A percentile compares a stretch with the other conserved stretches of the same genome.
Conservation (phyloP, 2,888 invertebrate genomes). For the Thysanoteuthis rhombus region DNA sequence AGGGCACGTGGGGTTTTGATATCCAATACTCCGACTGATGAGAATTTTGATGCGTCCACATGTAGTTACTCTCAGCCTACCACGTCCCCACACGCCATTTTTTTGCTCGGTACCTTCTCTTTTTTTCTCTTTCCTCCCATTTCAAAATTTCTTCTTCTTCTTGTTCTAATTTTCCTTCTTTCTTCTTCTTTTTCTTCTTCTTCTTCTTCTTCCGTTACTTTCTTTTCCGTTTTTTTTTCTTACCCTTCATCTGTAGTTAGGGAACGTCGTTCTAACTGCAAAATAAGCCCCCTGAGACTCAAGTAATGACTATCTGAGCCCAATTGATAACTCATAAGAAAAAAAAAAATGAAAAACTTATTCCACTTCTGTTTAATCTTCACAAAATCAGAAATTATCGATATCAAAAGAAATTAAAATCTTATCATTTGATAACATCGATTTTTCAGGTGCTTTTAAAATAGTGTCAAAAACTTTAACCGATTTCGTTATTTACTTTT, state of each 20-base stretch:
- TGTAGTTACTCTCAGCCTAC: background rate
- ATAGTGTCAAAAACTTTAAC: no score
- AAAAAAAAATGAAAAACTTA: background rate
- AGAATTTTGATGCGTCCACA: background rate
- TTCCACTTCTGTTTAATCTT: background rate
- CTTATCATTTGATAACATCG: background rate
- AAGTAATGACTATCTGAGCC: background rate
- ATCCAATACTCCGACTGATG: background rate
- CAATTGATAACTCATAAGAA: background rate
- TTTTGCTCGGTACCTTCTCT: background rate
- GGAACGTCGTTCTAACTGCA: background rate
- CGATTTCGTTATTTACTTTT: no score
- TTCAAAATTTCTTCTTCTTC: background rate
- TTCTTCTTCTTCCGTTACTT: background rate
- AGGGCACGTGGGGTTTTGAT: conserved; percentile 12
- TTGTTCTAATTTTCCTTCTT: conserved; percentile 26
- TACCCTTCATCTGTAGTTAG: background rate
- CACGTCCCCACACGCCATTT: background rate
- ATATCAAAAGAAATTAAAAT: background rate
- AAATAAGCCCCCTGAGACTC: background rate
- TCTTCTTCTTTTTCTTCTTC: conserved; percentile 28
- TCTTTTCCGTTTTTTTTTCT: background rate
- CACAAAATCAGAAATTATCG: background rate
- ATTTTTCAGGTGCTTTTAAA: no score
- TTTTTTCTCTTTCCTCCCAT: background rate